A percentile compares a stretch with the other conserved stretches of the same genome.
Evolutionary conservation across 2,113 vertebrate species (phyloP).

Genomic region (Podilymbus podiceps): DNA sequence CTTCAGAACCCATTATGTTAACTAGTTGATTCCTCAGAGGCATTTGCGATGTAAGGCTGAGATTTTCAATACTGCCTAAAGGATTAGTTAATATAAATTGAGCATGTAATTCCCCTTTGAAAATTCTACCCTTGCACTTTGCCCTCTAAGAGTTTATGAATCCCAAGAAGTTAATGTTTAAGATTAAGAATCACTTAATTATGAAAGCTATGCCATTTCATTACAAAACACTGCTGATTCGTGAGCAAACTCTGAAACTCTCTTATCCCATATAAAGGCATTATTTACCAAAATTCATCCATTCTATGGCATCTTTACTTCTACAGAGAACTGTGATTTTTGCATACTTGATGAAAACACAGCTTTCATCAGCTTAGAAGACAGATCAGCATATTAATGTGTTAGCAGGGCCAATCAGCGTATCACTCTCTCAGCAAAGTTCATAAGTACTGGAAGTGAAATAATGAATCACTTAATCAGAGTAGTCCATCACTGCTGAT

Average conservation of each 20-base stretch:
- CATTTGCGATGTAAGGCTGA: neutral
- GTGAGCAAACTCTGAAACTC: neutral
- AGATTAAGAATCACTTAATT: neutral
- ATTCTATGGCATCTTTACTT: neutral
- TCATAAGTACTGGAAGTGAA: neutral
- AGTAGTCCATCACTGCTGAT: neutral
- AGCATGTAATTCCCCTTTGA: neutral
- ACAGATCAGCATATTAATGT: neutral
- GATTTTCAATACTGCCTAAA: neutral
- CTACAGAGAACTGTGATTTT: neutral
- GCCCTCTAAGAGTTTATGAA: conserved; percentile 10
- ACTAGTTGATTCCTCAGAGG: neutral
- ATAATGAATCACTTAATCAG: neutral
- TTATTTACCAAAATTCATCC: neutral
- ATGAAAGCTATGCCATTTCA: neutral
- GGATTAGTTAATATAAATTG: neutral
- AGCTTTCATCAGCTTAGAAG: neutral
- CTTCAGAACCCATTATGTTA: neutral
- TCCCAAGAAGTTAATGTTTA: neutral
- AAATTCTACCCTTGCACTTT: conserved; percentile 4
- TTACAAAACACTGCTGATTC: neutral
- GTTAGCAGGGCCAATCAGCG: neutral
- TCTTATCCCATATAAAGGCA: neutral
- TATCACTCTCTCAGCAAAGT: neutral
- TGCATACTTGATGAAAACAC: neutral